Base-by-base conservation (phyloP, 2,797 vertebrate species). In the Vultur gryphus region DNA sequence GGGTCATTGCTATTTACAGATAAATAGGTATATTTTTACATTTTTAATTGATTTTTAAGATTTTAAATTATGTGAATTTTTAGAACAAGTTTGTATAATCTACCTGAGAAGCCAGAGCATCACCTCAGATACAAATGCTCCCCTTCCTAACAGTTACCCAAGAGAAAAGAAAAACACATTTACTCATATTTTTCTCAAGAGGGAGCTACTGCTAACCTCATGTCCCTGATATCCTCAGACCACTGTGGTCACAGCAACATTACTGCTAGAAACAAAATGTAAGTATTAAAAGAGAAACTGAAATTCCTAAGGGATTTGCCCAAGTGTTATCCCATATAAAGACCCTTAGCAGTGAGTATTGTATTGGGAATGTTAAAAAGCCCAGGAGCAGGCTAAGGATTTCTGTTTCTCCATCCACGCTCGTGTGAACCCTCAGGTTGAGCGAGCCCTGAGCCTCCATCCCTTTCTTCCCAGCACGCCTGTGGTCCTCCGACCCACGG, bases 21-120 rank as follows among this genome's bases (percentile, higher is more conserved):
- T 20, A 73, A 83, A 80, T 41, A 92, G 57, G 52, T 89, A 9
- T 95, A 78, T 94, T 95, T 96, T 94, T 94, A 95, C 78, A 75
- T 75, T 95, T 96, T 87, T 73, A 82, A 95, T 96, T 96, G 77
- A 80, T 90, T 95, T 94, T 89, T 95, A 65, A 71, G 20, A 43
- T 80, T 92, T 95, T 81, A 64, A 93, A 94, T 94, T 91, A 48
- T 7, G 21, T 55, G 54, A 57, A 14, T 90, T 96, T 97, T 95
- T 96, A 95, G 54, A 66, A 81, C 26, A 67, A 58, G 51, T 95
- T 96, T 95, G 18, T 95, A 93, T 72, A 48, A 69, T 17, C 57
- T 76, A 51, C 91, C 69, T 81, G 76, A 75, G 76, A 91, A 88
- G 31, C 61, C 79, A 91, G 91, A 96, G 46, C 61, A 66, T 78